Percentiles rank a stretch among this genome's conserved stretches.
Evolutionary conservation across 2,888 invertebrate species (phyloP).

Genomic region (Megastigmus dorsalis): DNA sequence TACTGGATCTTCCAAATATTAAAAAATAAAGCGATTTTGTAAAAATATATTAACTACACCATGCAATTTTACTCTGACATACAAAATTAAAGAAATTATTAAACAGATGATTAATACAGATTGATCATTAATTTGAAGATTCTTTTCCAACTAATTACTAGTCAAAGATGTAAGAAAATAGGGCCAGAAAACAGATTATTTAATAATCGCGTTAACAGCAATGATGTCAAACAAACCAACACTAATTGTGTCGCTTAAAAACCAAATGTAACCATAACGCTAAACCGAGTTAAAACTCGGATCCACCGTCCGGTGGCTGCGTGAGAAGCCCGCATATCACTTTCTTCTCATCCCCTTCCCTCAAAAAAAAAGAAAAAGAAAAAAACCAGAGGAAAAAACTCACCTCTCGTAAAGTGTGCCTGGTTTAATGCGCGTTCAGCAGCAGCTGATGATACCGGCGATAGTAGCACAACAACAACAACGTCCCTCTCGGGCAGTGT

Average conservation of each 20-base stretch:
- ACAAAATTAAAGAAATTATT: too few species aligned
- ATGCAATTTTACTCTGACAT: too few species aligned
- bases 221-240: too few species aligned
- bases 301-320: background rate
- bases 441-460: background rate
- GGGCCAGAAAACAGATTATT: too few species aligned
- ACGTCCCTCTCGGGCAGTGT: conserved; percentile 6
- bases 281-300: background rate
- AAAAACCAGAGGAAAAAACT: background rate
- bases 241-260: background rate
- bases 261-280: background rate
- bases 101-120: too few species aligned
- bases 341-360: background rate
- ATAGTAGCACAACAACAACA: background rate
- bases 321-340: background rate
- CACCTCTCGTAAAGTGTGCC: background rate
- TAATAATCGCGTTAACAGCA: too few species aligned
- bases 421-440: background rate
- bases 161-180: too few species aligned
- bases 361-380: background rate
- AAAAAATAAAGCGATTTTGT: too few species aligned
- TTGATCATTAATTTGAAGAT: too few species aligned
- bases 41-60: too few species aligned
- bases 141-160: too few species aligned
- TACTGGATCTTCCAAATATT: too few species aligned